These are phyloP conservation scores for Pagetopsis macropterus DNA, from an alignment of 2,797 vertebrate species.

Conservation along the genomic window DNA sequence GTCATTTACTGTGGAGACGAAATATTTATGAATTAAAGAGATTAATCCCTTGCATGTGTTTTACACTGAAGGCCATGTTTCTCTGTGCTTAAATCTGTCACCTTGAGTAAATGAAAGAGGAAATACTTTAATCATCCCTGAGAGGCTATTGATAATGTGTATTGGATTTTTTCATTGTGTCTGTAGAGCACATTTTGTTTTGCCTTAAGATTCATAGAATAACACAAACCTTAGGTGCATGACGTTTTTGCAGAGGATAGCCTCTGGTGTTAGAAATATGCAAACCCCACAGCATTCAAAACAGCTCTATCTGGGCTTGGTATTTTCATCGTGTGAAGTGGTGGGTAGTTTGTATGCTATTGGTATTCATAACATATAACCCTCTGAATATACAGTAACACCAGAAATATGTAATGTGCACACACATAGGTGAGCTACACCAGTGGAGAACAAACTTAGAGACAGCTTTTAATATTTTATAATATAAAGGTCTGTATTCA, in stretches of 20 bases:
- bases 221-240: neutral
- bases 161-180: neutral
- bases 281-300: neutral
- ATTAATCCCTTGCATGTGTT: neutral
- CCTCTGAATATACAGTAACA: neutral
- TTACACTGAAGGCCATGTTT: neutral
- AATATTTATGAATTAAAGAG: neutral
- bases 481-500: neutral
- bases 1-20: neutral
- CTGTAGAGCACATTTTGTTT: neutral
- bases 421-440: neutral
- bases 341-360: neutral
- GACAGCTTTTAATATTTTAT: neutral
- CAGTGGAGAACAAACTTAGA: neutral
- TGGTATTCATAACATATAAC: neutral
- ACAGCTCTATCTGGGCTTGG: neutral
- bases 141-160: neutral
- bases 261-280: neutral
- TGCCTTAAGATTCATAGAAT: neutral
- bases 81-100: neutral
- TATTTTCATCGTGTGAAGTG: neutral
- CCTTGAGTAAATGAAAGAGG: neutral
- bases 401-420: conserved; percentile 11
- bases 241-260: neutral
- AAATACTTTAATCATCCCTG: conserved; percentile 11